These are phyloP conservation scores for Hippoglossus stenolepis DNA, from an alignment of 2,113 vertebrate genomes.

Conservation along the genomic window DNA sequence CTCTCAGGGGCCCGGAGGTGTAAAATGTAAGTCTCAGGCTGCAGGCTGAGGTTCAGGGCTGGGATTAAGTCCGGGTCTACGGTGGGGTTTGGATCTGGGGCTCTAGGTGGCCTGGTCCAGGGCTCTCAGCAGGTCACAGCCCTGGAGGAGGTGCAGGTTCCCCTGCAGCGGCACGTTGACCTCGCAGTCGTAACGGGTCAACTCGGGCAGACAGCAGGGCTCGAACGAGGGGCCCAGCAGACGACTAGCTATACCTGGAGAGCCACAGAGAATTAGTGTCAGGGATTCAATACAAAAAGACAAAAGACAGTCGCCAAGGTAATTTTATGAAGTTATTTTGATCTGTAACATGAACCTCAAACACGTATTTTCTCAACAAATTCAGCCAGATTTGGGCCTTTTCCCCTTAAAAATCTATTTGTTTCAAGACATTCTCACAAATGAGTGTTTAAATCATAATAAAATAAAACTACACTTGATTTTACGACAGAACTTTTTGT, in stretches of 20 bases:
- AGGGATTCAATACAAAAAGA: neutral
- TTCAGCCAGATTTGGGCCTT: too few species aligned
- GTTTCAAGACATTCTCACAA: too few species aligned
- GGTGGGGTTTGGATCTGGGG: neutral
- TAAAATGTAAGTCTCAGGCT: constrained; percentile 38
- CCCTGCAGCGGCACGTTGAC: constrained; percentile 94
- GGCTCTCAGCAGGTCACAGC: constrained; percentile 92
- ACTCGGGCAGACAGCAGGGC: constrained; percentile 89
- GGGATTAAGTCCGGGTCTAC: constrained; percentile 30
- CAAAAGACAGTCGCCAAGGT: too few species aligned
- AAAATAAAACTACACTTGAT: too few species aligned
- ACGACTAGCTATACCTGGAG: constrained; percentile 88
- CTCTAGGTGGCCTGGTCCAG: constrained; percentile 93
- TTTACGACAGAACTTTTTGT: too few species aligned
- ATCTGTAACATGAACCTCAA: too few species aligned
- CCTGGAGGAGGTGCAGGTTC: constrained; percentile 93
- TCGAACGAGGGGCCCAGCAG: constrained; percentile 91
- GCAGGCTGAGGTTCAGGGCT: constrained; percentile 24
- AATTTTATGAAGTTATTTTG: too few species aligned
- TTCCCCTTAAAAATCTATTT: too few species aligned
- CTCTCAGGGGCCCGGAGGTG: constrained; percentile 27
- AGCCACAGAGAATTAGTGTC: neutral
- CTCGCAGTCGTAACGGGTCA: constrained; percentile 98
- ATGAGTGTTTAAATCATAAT: too few species aligned
- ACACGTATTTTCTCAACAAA: too few species aligned